Conservation (phyloP, 2,797 vertebrate species). For the Hypotaenidia okinawae region DNA sequence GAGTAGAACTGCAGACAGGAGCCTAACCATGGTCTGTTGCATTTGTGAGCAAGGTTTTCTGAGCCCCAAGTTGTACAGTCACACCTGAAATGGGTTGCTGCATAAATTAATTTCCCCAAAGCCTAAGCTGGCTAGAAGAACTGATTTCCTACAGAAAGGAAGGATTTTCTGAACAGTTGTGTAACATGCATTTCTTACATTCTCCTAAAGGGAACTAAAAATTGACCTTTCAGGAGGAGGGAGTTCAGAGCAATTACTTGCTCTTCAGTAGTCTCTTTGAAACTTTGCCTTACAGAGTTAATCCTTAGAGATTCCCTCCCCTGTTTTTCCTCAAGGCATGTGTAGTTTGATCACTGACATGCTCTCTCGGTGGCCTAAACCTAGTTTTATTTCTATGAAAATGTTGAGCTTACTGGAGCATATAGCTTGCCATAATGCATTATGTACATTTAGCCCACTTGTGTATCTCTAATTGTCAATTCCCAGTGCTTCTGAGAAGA, state of each 20-base stretch:
- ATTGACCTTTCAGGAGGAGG: constrained; percentile 22
- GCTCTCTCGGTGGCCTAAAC: constrained; percentile 53
- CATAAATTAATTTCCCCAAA: constrained; percentile 18
- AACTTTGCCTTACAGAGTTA: constrained; percentile 53
- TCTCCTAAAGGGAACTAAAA: constrained; percentile 4
- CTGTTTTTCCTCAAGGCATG: constrained; percentile 36
- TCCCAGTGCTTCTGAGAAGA: neutral
- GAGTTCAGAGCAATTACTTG: constrained; percentile 40
- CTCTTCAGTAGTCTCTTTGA: constrained; percentile 34
- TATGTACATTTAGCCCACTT: neutral
- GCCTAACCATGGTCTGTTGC: neutral
- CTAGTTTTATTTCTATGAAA: constrained; percentile 52
- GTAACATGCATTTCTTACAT: constrained; percentile 17
- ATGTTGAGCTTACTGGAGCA: constrained; percentile 15
- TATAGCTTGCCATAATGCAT: constrained; percentile 17
- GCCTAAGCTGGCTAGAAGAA: neutral
- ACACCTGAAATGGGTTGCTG: neutral
- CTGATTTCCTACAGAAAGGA: neutral
- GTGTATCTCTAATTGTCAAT: neutral
- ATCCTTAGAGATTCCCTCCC: constrained; percentile 48
- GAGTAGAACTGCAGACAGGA: neutral
- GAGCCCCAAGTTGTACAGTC: neutral
- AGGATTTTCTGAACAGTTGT: constrained; percentile 21
- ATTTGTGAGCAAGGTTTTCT: neutral
- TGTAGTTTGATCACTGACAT: constrained; percentile 59